These are phyloP conservation scores for Polydrusus cervinus DNA, from an alignment of 2,888 invertebrate genomes.

Conservation along the genomic window DNA sequence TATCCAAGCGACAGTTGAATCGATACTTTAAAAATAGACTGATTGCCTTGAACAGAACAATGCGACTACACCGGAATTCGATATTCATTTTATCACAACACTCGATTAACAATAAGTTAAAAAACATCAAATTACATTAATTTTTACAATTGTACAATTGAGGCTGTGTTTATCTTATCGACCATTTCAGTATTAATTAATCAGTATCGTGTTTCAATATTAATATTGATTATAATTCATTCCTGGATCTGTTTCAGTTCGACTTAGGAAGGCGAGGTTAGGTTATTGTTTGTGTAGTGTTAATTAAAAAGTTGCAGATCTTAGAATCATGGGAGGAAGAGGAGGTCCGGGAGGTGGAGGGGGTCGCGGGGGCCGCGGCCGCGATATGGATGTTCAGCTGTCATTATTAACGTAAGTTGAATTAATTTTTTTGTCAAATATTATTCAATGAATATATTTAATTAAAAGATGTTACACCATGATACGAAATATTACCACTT, in stretches of 20 bases:
- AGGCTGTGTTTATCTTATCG: slow-evolving; percentile 28
- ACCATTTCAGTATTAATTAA: neutral
- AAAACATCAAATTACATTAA: neutral
- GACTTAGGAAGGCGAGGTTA: slow-evolving; percentile 16
- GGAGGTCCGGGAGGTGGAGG: slow-evolving; percentile 35
- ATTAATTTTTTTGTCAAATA: neutral
- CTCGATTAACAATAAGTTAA: neutral
- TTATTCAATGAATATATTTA: too few relatives aligned
- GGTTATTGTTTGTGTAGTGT: neutral
- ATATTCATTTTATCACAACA: slow-evolving; percentile 12
- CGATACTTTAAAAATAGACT: slow-evolving; percentile 27
- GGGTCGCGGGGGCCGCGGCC: slow-evolving; percentile 22
- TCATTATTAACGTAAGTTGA: slow-evolving; percentile 45
- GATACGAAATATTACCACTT: too few relatives aligned
- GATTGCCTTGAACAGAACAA: neutral
- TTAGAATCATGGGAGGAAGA: slow-evolving; percentile 41
- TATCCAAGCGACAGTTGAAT: neutral
- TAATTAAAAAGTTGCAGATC: neutral
- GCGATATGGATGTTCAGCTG: slow-evolving; percentile 42
- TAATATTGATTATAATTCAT: slow-evolving; percentile 30
- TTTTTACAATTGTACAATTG: neutral
- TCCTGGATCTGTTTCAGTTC: neutral
- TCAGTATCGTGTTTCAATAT: slow-evolving; percentile 17
- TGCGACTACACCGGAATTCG: slow-evolving; percentile 17
- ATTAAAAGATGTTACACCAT: too few relatives aligned